Evolutionary conservation across 2,888 invertebrate genomes (phyloP), one percentile per base, ranked within the genome.

Genomic region (Pediacus dermestoides): DNA sequence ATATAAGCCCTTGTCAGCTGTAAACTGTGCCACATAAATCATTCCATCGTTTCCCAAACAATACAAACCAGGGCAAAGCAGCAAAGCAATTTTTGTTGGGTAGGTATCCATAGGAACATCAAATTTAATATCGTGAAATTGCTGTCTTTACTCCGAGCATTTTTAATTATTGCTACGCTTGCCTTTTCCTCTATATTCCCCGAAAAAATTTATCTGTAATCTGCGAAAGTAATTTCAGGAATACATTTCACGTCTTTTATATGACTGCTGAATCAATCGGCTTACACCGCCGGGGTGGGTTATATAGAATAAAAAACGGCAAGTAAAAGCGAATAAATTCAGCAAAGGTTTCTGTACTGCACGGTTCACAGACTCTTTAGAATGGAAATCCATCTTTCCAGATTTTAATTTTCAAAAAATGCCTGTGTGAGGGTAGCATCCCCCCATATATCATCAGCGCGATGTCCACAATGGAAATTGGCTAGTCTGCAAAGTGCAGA

Each of bases 121-220:
- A n/a, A n/a, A n/a, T n/a, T n/a, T n/a, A n/a, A n/a, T n/a, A n/a
- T n/a, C n/a, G n/a, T n/a, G n/a, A n/a, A n/a, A n/a, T n/a, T n/a
- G n/a, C n/a, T n/a, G n/a, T n/a, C n/a, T n/a, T n/a, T n/a, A n/a
- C n/a, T n/a, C n/a, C n/a, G n/a, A n/a, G n/a, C n/a, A n/a, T n/a
- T n/a, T n/a, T n/a, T n/a, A n/a, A n/a, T n/a, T n/a, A n/a, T 23
- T 32, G 23, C 23, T 32, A 32, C 22, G 22, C 32, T 32, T 32
- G 23, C 32, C 23, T 32, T 23, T 12, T 32, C 14, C 23, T 32
- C 16, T 18, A 22, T 22, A 12, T n/a, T n/a, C n/a, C n/a, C n/a
- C 21, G 21, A n/a, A 18, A 18, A 7, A 6, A 7, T 18, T 18
- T n/a, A 18, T 6, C 6, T 18, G 12, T 28, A 28, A 28, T 28